Evolutionary conservation across 2,797 vertebrate species (phyloP).

Genomic region (Melanotaenia pygmaea): DNA sequence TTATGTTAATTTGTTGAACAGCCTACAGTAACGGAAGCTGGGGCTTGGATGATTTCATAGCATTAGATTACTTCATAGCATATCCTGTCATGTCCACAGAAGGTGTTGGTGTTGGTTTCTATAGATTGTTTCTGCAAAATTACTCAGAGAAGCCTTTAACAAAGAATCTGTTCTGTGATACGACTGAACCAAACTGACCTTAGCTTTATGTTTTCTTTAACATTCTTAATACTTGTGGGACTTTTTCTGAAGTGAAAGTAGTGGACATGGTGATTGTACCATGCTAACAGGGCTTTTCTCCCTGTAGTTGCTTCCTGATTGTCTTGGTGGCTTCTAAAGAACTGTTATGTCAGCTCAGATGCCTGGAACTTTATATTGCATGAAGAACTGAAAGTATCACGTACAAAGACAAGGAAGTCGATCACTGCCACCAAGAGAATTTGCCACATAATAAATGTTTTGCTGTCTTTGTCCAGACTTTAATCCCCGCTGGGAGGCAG

Average conservation of each 20-base stretch:
- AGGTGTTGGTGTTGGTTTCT: no score
- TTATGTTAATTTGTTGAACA: no score
- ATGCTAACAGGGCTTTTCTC: background rate
- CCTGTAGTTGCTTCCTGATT: background rate
- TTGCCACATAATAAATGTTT: slow-evolving; percentile 46
- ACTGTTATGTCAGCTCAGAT: slow-evolving; percentile 8
- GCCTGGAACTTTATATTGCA: slow-evolving; percentile 10
- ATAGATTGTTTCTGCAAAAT: no score
- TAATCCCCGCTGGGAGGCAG: slow-evolving; percentile 37
- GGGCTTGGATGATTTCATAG: no score
- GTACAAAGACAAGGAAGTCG: slow-evolving; percentile 18
- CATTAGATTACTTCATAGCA: no score
- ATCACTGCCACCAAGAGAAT: slow-evolving; percentile 18
- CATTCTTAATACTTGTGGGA: no score
- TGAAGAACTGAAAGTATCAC: slow-evolving; percentile 12
- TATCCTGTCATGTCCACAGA: no score
- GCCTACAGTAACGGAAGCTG: no score
- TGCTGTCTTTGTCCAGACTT: slow-evolving; percentile 53
- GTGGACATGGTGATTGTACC: background rate
- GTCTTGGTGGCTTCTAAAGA: background rate
- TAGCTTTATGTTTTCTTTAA: no score
- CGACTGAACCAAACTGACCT: no score
- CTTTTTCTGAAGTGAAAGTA: background rate
- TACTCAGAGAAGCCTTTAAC: no score
- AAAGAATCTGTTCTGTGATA: no score